Conservation (phyloP, 2,113 vertebrate species). For the Bos taurus region ARS-UCD2.0 NC_037354.1:12409501-12410000, state of each 20-base stretch:
- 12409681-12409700: conserved; percentile 65
- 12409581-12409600: conserved; percentile 86
- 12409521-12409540: conserved; percentile 91
- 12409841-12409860: conserved; percentile 81
- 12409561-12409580: conserved; percentile 83
- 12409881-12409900: conserved; percentile 81
- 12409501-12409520: conserved; percentile 86
- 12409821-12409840: conserved; percentile 72
- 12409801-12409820: conserved; percentile 72
- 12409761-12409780: conserved; percentile 71
- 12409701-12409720: conserved; percentile 82
- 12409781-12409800: conserved; percentile 67
- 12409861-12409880: conserved; percentile 81
- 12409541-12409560: conserved; percentile 95
- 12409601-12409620: conserved; percentile 84
- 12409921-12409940: conserved; percentile 89
- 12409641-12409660: conserved; percentile 74
- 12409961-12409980: conserved; percentile 89
- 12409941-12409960: conserved; percentile 86
- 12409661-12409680: conserved; percentile 83
- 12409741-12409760: conserved; percentile 40
- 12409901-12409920: conserved; percentile 87
- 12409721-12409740: conserved; percentile 75
- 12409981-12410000: conserved; percentile 86
- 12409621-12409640: conserved; percentile 84